Conservation (phyloP, 2,113 vertebrate species). For the Xiphophorus maculatus region DNA sequence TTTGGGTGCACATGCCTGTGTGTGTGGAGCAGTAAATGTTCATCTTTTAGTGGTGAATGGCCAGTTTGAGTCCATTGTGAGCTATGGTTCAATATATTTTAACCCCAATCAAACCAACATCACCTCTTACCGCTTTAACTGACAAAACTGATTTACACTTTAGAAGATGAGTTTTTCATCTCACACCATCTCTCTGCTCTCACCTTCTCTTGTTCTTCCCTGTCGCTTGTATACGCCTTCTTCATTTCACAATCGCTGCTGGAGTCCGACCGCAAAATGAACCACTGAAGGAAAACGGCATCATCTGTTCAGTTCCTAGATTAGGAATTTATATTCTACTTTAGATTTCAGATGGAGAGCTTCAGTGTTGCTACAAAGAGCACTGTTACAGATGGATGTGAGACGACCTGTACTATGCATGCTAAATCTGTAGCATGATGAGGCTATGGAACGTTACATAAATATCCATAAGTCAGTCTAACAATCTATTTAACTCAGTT, state of each 20-base stretch:
- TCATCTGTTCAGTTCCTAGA: constrained; percentile 16
- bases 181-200: not conserved
- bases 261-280: constrained; percentile 12
- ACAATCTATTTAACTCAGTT: too few relatives aligned
- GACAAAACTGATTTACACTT: constrained; percentile 16
- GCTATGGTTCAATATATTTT: constrained; percentile 25
- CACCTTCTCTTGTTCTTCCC: not conserved
- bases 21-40: not conserved
- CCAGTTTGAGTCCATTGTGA: constrained; percentile 4
- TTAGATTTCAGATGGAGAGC: not conserved
- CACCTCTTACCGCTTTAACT: constrained; percentile 12
- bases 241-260: constrained; percentile 3
- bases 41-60: constrained; percentile 18
- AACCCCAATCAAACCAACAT: constrained; percentile 4
- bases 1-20: not conserved
- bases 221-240: constrained; percentile 1
- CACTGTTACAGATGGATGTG: not conserved
- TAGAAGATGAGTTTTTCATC: constrained; percentile 9
- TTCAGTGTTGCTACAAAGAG: not conserved
- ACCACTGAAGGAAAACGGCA: constrained; percentile 23
- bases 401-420: not conserved
- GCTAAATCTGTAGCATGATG: not conserved
- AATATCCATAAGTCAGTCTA: not conserved
- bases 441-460: not conserved
- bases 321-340: not conserved